Percentiles rank a stretch among this genome's conserved stretches.
These are phyloP conservation scores for Megatriorchis doriae DNA, from an alignment of 2,113 vertebrate genomes.

Conservation along the genomic window DNA sequence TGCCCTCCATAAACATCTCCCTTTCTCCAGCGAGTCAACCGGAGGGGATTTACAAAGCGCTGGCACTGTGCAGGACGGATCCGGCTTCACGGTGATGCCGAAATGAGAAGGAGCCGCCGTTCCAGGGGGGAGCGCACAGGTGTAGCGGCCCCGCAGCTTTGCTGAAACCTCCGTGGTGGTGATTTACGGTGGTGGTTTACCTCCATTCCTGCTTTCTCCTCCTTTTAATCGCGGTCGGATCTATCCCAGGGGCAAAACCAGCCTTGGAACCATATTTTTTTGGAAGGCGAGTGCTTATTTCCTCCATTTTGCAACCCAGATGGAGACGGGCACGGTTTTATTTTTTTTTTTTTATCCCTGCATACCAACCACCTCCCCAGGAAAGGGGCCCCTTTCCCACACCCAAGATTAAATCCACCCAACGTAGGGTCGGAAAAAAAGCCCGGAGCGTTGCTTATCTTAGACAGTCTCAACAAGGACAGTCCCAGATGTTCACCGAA, in stretches of 20 bases:
- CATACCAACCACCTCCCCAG: constrained; percentile 49
- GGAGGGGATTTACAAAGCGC: accelerated
- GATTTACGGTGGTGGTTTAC: background rate
- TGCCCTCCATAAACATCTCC: background rate
- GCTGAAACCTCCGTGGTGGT: background rate
- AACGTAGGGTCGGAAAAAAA: background rate
- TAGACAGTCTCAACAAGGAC: background rate
- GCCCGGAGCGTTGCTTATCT: background rate
- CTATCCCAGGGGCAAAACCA: background rate
- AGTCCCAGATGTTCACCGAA: background rate
- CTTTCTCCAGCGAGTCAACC: background rate
- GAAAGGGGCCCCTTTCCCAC: constrained; percentile 54
- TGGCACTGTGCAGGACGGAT: background rate
- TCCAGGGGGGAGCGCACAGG: accelerated
- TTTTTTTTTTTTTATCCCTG: background rate
- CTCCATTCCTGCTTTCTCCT: background rate
- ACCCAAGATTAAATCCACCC: constrained; percentile 31
- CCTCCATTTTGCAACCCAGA: background rate
- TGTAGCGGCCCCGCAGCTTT: accelerated
- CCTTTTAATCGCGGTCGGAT: background rate
- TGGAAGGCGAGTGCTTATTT: background rate
- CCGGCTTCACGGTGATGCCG: background rate
- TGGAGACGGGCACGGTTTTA: background rate
- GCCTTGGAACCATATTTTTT: background rate
- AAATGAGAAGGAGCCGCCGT: background rate